Percentiles rank a stretch among this genome's conserved stretches.
Evolutionary conservation across 35 echinoderm and acorn worm species (phyloP).

Genomic region (Diadema setosum): DNA sequence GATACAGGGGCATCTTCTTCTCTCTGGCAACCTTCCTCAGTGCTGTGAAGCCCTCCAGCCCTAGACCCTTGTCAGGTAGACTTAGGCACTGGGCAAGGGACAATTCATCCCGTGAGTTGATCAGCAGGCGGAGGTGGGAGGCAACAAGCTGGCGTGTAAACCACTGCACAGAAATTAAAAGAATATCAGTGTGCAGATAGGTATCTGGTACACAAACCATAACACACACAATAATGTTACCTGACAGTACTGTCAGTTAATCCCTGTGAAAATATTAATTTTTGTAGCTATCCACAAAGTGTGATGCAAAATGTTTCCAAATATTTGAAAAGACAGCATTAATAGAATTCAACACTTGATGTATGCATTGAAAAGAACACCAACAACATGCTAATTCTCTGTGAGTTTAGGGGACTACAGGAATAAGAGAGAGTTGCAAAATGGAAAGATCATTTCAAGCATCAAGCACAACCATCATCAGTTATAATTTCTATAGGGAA

Average conservation of each 20-base stretch:
- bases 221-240: neutral
- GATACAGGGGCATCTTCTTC: conserved; percentile 98
- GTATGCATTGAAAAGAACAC: too few species aligned
- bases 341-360: too few species aligned
- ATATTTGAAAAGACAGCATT: too few species aligned
- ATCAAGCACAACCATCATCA: too few species aligned
- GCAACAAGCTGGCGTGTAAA: conserved; percentile 60
- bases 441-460: too few species aligned
- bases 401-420: too few species aligned
- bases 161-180: conserved; percentile 13
- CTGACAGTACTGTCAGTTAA: neutral
- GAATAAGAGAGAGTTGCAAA: too few species aligned
- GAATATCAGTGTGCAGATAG: neutral
- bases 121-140: conserved; percentile 67
- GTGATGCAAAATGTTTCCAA: too few species aligned
- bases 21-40: conserved; percentile 60
- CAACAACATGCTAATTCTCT: too few species aligned
- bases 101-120: conserved; percentile 91
- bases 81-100: conserved; percentile 80
- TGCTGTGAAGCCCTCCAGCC: conserved; percentile 83
- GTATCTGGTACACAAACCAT: neutral
- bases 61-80: conserved; percentile 59
- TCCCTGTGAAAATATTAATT: neutral
- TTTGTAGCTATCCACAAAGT: too few species aligned
- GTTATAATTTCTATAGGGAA: too few species aligned